Evolutionary conservation across 2,888 invertebrate species (phyloP), one percentile per base, ranked within the genome.

Genomic region (Cataglyphis cursor): DNA sequence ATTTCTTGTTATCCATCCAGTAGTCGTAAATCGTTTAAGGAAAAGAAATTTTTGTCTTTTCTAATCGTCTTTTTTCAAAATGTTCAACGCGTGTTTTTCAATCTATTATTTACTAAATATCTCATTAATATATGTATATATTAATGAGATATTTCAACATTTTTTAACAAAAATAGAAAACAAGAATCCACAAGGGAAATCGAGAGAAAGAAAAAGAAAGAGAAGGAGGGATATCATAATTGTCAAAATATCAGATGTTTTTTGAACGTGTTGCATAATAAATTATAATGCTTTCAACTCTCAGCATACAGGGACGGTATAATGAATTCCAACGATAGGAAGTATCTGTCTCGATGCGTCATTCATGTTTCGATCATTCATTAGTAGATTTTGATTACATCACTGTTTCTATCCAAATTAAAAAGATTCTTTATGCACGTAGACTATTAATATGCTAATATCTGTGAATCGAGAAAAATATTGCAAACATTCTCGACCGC

Each of bases 351-450:
- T 41, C 70, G 70, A 57, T 74, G 38, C 75, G 59, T 59, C 78
- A 59, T 73, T 78, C 78, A 80, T 24, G 38, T 8, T 61, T 24
- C 57, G 12, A 41, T 24, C n/a, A 80, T 59, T 73, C 74, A 31
- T n/a, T 51, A 18, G 59, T 59, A 59, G 9, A 18, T 24, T 59
- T 80, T 80, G 59, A 59, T 59, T 80, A n/a, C 74, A 31, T 80
- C 74, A 73, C 31, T 31, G 59, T 59, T 78, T 80, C 59, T 59
- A 76, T 78, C 59, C 59, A 70, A 59, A 44, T 78, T n/a, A 31
- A 44, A 68, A 70, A 68, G n/a, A 44, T 59, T n/a, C 31, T 61
- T 21, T 44, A 8, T n/a, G 18, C 18, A 8, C 8, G 1, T 18
- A 8, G 0, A 1, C 18, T 78, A 31, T 31, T 28, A 72, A 73